Percentiles rank a stretch among this genome's conserved stretches.
Evolutionary conservation across 2,113 vertebrate genomes (phyloP).

Genomic region (Eurystomus gularis): DNA sequence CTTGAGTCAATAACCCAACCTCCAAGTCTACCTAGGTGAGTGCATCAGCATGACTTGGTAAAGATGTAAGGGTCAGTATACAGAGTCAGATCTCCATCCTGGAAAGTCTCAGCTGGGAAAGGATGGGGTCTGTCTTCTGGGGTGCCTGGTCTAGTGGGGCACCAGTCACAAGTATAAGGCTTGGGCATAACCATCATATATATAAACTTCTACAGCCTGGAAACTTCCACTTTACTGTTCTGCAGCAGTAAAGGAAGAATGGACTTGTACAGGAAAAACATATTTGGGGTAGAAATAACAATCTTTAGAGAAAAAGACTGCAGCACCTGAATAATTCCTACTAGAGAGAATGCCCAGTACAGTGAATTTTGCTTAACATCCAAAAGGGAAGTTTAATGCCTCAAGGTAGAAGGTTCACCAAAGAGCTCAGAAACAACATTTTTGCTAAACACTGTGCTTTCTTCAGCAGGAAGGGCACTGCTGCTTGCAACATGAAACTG

Average conservation of each 20-base stretch:
- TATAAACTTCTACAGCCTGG: background rate
- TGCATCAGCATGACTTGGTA: background rate
- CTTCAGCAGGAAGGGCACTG: background rate
- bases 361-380: background rate
- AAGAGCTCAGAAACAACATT: background rate
- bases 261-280: background rate
- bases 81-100: background rate
- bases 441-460: background rate
- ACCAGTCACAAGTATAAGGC: accelerated
- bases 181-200: background rate
- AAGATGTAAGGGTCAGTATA: background rate
- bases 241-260: background rate
- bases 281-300: background rate
- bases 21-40: background rate
- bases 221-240: background rate
- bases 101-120: background rate
- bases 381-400: background rate
- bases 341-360: background rate
- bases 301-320: background rate
- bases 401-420: background rate
- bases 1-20: background rate
- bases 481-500: background rate
- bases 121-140: background rate
- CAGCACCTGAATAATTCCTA: background rate
- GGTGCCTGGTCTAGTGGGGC: background rate